These are phyloP conservation scores for Bothrops alternatus DNA, from an alignment of 2,797 vertebrate species.

Conservation along the genomic window DNA sequence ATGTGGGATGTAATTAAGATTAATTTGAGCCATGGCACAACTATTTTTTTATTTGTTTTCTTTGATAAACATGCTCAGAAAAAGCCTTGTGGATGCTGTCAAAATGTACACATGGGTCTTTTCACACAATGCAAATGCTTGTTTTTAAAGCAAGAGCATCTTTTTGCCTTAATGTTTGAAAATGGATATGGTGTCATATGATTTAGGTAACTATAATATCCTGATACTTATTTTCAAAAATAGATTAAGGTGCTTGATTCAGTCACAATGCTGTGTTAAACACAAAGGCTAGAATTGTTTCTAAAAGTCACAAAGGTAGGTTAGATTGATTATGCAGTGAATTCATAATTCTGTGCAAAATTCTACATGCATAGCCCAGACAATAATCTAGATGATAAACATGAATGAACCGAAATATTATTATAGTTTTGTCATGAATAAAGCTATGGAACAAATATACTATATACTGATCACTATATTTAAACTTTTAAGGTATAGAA, in stretches of 20 bases:
- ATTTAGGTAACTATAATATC: not conserved
- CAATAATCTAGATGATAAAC: not conserved
- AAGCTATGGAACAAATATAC: not conserved
- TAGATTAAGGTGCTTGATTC: not conserved
- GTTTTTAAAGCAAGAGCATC: not conserved
- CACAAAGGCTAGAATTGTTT: not conserved
- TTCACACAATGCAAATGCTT: not conserved
- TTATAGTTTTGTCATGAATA: conserved; percentile 13
- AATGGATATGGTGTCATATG: not conserved
- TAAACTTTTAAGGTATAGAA: not conserved
- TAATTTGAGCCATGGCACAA: not conserved
- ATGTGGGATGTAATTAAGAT: not conserved
- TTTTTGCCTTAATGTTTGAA: not conserved
- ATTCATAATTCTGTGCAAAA: not conserved
- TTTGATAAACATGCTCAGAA: not conserved
- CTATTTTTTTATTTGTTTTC: not conserved
- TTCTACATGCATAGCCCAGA: not conserved
- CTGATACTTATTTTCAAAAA: not conserved
- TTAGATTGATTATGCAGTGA: not conserved
- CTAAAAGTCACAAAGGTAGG: not conserved
- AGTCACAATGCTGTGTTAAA: not conserved
- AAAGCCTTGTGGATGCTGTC: not conserved
- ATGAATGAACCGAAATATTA: conserved; percentile 25
- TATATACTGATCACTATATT: conserved; percentile 7
- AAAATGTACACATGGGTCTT: not conserved